phyloP scores from a whole-genome alignment of 2,797 vertebrate genomes.

The Cygnus olor region DNA sequence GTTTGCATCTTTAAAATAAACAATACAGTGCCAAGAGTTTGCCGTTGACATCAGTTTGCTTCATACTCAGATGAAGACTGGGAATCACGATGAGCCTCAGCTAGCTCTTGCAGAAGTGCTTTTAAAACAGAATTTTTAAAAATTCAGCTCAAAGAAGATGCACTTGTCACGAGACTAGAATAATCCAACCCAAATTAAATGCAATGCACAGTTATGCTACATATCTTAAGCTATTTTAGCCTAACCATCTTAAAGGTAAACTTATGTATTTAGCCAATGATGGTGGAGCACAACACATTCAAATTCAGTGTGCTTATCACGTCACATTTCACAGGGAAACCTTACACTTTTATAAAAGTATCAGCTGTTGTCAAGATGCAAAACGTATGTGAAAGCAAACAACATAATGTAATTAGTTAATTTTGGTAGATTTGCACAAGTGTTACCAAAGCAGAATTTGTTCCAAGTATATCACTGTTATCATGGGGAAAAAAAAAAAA shows the following conservation, averaged over 20 bases:
- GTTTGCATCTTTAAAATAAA: background rate
- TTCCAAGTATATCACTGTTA: background rate
- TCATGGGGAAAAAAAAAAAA: background rate
- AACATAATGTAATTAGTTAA: constrained; percentile 56
- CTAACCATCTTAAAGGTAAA: background rate
- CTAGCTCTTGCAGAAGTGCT: background rate
- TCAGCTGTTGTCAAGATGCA: constrained; percentile 21
- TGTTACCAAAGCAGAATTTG: constrained; percentile 35
- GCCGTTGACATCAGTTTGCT: background rate
- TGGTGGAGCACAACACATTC: background rate
- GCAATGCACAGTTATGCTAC: background rate
- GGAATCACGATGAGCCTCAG: background rate
- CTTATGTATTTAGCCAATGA: background rate
- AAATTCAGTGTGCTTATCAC: background rate
- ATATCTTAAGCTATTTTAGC: background rate
- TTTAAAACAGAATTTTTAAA: background rate
- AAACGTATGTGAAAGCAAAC: constrained; percentile 46
- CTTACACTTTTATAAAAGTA: background rate
- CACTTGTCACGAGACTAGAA: background rate
- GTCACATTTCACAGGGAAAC: constrained; percentile 45
- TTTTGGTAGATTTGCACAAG: constrained; percentile 43
- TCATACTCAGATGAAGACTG: background rate
- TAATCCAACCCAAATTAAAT: background rate
- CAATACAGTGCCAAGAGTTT: background rate
- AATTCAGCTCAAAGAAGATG: background rate